These are phyloP conservation scores for Lutjanus erythropterus DNA, from an alignment of 2,113 vertebrate species.

Conservation along the genomic window DNA sequence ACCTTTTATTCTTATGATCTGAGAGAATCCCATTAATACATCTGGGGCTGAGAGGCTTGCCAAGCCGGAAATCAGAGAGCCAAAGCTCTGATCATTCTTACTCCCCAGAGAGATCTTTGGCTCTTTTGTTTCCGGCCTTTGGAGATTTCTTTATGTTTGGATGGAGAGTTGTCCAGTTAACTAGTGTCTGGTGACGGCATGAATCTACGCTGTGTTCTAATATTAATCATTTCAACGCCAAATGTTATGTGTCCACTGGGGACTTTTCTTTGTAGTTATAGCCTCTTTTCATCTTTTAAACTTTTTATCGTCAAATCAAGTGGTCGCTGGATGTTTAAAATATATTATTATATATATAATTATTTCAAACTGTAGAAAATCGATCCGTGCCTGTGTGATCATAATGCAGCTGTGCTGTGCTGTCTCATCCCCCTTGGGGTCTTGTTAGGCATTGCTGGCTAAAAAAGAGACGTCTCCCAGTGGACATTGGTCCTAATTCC, in stretches of 20 bases:
- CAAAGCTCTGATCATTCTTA: constrained; percentile 43
- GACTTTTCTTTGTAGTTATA: constrained; percentile 39
- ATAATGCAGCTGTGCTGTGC: constrained; percentile 19
- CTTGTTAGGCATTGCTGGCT: constrained; percentile 45
- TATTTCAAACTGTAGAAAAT: constrained; percentile 34
- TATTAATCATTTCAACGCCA: constrained; percentile 21
- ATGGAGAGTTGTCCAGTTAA: constrained; percentile 44
- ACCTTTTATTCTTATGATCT: constrained; percentile 2
- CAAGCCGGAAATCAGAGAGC: constrained; percentile 38
- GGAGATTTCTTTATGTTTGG: constrained; percentile 39
- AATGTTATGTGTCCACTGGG: constrained; percentile 36
- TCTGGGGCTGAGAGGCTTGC: constrained; percentile 26
- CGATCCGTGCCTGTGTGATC: constrained; percentile 26
- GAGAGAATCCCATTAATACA: constrained; percentile 26
- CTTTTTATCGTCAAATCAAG: constrained; percentile 26
- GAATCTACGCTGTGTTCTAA: constrained; percentile 46
- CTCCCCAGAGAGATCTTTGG: constrained; percentile 33
- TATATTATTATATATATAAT: too few relatives aligned
- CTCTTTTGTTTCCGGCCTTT: constrained; percentile 47
- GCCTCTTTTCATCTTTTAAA: constrained; percentile 4
- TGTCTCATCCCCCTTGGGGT: constrained; percentile 29
- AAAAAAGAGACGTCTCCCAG: constrained; percentile 49
- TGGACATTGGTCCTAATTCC: constrained; percentile 42
- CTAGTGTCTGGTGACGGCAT: constrained; percentile 43
- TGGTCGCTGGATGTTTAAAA: constrained; percentile 17